phyloP scores from a whole-genome alignment of 2,888 invertebrate species.

The Macroteleia sp. region DNA sequence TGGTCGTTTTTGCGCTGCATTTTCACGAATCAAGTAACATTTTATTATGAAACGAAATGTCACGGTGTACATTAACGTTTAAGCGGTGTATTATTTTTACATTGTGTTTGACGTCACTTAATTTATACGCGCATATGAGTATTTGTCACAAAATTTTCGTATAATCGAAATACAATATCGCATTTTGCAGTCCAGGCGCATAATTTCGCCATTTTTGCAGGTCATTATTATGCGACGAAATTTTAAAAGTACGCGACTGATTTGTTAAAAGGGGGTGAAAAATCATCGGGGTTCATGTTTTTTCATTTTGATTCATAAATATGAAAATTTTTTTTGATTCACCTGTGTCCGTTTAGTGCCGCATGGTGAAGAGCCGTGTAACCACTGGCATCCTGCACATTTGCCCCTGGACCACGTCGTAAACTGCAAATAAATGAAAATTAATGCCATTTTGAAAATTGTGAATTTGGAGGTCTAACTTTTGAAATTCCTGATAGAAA shows the following conservation, averaged over 20 bases:
- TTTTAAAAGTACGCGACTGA: background rate
- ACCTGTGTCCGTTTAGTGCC: conserved; percentile 96
- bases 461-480: no score
- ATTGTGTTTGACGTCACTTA: conserved; percentile 21
- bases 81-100: conserved; percentile 56
- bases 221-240: conserved; percentile 21
- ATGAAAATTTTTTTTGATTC: conserved; percentile 74
- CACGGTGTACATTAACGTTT: conserved; percentile 50
- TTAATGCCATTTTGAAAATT: no score
- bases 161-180: conserved; percentile 31
- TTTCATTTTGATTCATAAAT: conserved; percentile 7
- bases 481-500: no score
- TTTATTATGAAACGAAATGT: conserved; percentile 46
- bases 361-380: conserved; percentile 97
- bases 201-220: conserved; percentile 35
- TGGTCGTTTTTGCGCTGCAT: conserved; percentile 22
- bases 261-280: no score
- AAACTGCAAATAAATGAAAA: no score
- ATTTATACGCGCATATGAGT: conserved; percentile 25
- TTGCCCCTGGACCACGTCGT: conserved; percentile 94
- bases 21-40: conserved; percentile 36
- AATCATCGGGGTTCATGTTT: background rate
- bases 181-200: conserved; percentile 11
- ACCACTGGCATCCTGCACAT: conserved; percentile 96
- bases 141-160: conserved; percentile 19